phyloP scores from a whole-genome alignment of 1,140 invertebrate species.

The Pararge aegeria region DNA sequence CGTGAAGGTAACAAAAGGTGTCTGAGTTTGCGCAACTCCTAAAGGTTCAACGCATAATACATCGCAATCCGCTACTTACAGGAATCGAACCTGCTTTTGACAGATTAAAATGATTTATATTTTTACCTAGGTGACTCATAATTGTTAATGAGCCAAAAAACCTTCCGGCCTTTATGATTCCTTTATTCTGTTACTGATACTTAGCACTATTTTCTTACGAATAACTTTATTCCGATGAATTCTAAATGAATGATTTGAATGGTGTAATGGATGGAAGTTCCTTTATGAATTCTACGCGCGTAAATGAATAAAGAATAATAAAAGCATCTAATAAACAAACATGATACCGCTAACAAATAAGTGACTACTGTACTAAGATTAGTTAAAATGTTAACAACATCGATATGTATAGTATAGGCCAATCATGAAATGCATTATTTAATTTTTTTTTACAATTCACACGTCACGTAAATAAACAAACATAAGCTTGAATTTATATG shows the following conservation, averaged over 20 bases:
- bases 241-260: background rate
- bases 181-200: background rate
- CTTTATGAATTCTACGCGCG: constrained; percentile 7
- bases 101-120: too few relatives aligned
- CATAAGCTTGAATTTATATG: background rate
- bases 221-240: background rate
- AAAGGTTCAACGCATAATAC: too few relatives aligned
- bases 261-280: constrained; percentile 7
- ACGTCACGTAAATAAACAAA: too few relatives aligned
- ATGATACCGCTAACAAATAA: background rate
- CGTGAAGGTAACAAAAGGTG: too few relatives aligned
- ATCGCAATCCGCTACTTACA: too few relatives aligned
- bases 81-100: too few relatives aligned
- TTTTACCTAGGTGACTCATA: too few relatives aligned
- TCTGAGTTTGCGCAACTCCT: too few relatives aligned
- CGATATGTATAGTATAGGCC: too few relatives aligned
- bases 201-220: background rate
- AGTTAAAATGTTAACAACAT: background rate
- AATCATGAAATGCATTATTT: too few relatives aligned
- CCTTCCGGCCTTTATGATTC: background rate
- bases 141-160: too few relatives aligned
- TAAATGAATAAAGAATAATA: constrained; percentile 10
- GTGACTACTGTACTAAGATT: background rate
- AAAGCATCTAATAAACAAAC: constrained; percentile 2
- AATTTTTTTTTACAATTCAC: too few relatives aligned